These are phyloP conservation scores for Passer montanus DNA, from an alignment of 2,113 vertebrate genomes.

Conservation along the genomic window DNA sequence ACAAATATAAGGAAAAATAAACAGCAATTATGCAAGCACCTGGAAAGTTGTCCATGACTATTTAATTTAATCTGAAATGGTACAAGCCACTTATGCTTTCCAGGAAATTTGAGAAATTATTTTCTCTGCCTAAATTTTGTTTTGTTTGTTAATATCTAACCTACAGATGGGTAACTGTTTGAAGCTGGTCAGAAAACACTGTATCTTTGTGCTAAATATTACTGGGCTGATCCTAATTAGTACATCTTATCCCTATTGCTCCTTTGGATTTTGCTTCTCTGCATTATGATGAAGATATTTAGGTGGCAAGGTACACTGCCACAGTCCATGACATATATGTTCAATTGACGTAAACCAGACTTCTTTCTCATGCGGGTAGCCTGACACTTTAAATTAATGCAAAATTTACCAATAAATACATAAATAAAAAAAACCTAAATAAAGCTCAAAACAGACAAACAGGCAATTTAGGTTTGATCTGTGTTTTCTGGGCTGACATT, in stretches of 20 bases:
- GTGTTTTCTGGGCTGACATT: not conserved
- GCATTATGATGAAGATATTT: not conserved
- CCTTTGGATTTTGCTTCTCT: not conserved
- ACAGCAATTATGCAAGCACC: not conserved
- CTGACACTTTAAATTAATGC: not conserved
- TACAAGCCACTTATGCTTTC: not conserved
- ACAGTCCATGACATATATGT: accelerated
- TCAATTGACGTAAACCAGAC: not conserved
- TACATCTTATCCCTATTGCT: not conserved
- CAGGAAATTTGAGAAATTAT: not conserved
- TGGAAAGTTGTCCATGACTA: not conserved
- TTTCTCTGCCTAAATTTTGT: not conserved
- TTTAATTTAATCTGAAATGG: not conserved
- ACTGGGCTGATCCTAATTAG: not conserved
- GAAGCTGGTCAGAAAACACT: not conserved
- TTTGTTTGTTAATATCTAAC: not conserved
- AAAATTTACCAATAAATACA: not conserved
- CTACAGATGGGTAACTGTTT: not conserved
- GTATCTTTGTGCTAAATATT: not conserved
- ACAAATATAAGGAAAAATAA: constrained; percentile 15
- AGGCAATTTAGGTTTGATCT: not conserved
- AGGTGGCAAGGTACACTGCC: not conserved
- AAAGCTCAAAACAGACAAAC: not conserved
- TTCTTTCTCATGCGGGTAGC: not conserved
- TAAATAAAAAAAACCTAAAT: not conserved